Evolutionary conservation across 2,797 vertebrate species (phyloP).

Genomic region (Lutjanus campechanus): DNA sequence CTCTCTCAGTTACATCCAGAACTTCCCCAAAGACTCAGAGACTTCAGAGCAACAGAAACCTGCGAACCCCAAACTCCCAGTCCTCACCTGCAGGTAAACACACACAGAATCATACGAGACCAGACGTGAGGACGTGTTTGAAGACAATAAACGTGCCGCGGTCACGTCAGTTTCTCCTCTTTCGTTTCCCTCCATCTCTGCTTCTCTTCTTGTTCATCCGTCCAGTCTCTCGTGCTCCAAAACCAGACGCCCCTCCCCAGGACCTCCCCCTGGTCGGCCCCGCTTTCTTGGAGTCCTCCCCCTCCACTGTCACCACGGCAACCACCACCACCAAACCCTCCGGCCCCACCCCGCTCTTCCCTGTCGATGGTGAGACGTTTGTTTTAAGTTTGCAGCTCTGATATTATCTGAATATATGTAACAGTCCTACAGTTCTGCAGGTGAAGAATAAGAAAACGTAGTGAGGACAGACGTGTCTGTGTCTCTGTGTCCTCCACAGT

Average conservation of each 20-base stretch:
- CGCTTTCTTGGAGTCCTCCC: conserved; percentile 67
- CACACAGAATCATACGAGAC: background rate
- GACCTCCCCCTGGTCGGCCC: conserved; percentile 76
- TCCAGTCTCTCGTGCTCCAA: conserved; percentile 84
- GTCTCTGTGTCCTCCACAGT: conserved; percentile 57
- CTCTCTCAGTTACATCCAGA: conserved; percentile 85
- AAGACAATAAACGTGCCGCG: too few species aligned
- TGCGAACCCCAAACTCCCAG: conserved; percentile 80
- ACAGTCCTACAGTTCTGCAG: too few species aligned
- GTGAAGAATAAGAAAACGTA: background rate
- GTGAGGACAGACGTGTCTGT: too few species aligned
- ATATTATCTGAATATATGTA: too few species aligned
- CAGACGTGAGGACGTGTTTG: too few species aligned
- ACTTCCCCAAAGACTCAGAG: conserved; percentile 91
- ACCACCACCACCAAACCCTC: conserved; percentile 76
- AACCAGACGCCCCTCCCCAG: conserved; percentile 83
- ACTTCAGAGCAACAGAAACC: conserved; percentile 83
- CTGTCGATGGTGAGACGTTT: conserved; percentile 82
- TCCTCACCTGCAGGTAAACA: conserved; percentile 58
- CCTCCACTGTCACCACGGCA: conserved; percentile 48
- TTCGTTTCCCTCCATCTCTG: conserved; percentile 59
- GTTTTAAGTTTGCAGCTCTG: background rate
- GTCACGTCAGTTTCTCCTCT: background rate
- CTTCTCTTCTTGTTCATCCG: conserved; percentile 4
- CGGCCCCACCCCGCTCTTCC: conserved; percentile 80